Percentiles rank a stretch among this genome's conserved stretches.
phyloP scores from a whole-genome alignment of 2,888 invertebrate species.

The Microctonus hyperodae region DNA sequence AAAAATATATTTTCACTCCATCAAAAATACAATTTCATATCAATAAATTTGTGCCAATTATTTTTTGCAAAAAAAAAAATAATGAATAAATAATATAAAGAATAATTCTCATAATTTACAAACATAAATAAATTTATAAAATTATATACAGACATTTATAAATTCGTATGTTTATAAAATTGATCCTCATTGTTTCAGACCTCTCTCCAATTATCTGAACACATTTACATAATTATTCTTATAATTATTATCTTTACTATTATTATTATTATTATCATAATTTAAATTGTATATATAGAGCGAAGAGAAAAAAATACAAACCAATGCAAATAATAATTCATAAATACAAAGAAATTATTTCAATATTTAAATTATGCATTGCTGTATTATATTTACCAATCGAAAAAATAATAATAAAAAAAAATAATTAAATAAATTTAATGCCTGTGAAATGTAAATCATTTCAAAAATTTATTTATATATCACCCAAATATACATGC shows the following conservation, averaged over 20 bases:
- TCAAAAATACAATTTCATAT: not conserved
- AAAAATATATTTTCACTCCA: not conserved
- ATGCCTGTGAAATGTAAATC: not conserved
- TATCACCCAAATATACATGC: not conserved
- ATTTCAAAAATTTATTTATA: not conserved
- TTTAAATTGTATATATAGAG: not conserved
- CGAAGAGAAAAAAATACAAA: not conserved
- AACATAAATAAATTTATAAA: not conserved
- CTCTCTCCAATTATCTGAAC: not conserved
- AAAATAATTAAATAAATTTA: not conserved
- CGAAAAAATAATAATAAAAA: not conserved
- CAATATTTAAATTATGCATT: conserved; percentile 3
- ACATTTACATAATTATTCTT: no score
- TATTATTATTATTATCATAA: not conserved
- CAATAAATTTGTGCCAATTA: conserved; percentile 32
- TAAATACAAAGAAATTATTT: not conserved
- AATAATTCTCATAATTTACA: not conserved
- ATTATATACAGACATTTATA: not conserved
- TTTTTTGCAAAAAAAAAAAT: not conserved
- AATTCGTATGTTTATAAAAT: not conserved
- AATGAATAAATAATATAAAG: not conserved
- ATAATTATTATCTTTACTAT: no score
- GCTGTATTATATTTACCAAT: conserved; percentile 1
- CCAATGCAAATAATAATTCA: not conserved
- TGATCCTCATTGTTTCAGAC: not conserved